Conservation (phyloP, 1,140 invertebrate genomes). For the Monochamus saltuarius region DNA sequence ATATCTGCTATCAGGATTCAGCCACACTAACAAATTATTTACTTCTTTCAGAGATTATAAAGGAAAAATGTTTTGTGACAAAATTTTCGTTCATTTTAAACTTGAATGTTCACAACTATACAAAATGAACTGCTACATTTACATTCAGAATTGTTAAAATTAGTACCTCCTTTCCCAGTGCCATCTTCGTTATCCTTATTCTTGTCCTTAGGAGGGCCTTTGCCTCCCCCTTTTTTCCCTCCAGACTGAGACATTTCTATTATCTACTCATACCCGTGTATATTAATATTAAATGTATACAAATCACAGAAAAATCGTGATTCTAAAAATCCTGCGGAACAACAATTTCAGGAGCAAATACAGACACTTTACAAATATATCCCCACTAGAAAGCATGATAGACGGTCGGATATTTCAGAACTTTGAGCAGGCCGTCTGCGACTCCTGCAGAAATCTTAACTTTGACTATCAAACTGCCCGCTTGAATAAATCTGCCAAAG, state of each 20-base stretch:
- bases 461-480: constrained; percentile 19
- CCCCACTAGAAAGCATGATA: constrained; percentile 24
- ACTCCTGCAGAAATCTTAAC: constrained; percentile 6
- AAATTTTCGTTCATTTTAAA: no score
- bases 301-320: neutral
- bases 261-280: neutral
- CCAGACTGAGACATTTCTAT: constrained; percentile 50
- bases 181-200: constrained; percentile 63
- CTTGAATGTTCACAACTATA: no score
- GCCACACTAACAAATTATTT: no score
- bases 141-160: no score
- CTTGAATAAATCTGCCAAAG: constrained; percentile 19
- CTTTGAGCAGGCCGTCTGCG: neutral
- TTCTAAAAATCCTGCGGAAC: constrained; percentile 6
- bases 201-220: constrained; percentile 55
- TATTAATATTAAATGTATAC: constrained; percentile 4
- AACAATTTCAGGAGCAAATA: constrained; percentile 14
- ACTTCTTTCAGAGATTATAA: no score
- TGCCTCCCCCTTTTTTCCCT: constrained; percentile 52
- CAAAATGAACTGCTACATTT: no score
- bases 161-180: constrained; percentile 51
- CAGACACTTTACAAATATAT: constrained; percentile 21
- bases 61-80: no score
- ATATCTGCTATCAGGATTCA: no score
- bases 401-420: neutral